phyloP scores from a whole-genome alignment of 1,140 invertebrate species.

The Zaprionus ghesquierei region DNA sequence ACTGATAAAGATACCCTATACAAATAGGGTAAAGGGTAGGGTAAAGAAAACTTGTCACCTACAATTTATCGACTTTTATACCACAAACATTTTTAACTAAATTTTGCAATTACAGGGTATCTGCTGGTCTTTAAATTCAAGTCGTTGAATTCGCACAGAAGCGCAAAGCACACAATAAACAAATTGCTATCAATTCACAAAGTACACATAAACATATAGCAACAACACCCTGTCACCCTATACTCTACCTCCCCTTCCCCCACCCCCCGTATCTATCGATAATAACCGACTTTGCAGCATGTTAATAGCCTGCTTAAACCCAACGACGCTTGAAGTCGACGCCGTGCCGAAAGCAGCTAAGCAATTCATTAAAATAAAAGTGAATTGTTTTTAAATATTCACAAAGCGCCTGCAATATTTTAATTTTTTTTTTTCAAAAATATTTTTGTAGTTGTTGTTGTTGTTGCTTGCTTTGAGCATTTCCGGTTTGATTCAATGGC shows the following conservation, averaged over 20 bases:
- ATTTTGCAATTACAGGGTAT: background rate
- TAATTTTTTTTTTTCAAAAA: background rate
- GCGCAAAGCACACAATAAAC: background rate
- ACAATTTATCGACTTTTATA: too few species aligned
- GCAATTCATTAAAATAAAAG: constrained; percentile 54
- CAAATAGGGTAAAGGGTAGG: background rate
- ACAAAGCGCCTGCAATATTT: constrained; percentile 22
- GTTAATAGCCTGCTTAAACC: constrained; percentile 69
- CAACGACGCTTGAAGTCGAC: background rate
- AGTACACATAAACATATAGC: background rate
- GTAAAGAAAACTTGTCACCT: too few species aligned
- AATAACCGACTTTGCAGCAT: constrained; percentile 46
- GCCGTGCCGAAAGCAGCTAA: constrained; percentile 1
- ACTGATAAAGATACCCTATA: background rate
- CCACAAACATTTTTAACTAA: too few species aligned
- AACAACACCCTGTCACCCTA: background rate
- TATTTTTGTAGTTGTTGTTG: constrained; percentile 28
- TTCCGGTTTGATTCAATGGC: constrained; percentile 44
- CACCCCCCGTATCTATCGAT: background rate
- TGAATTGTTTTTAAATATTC: constrained; percentile 63
- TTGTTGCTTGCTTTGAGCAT: constrained; percentile 34
- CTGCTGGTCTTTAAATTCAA: background rate
- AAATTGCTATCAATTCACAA: constrained; percentile 5
- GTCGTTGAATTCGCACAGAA: background rate
- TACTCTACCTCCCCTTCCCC: too few species aligned